A percentile compares a stretch with the other conserved stretches of the same genome.
Conservation (phyloP, 2,797 vertebrate species). For the Nannoperca australis region DNA sequence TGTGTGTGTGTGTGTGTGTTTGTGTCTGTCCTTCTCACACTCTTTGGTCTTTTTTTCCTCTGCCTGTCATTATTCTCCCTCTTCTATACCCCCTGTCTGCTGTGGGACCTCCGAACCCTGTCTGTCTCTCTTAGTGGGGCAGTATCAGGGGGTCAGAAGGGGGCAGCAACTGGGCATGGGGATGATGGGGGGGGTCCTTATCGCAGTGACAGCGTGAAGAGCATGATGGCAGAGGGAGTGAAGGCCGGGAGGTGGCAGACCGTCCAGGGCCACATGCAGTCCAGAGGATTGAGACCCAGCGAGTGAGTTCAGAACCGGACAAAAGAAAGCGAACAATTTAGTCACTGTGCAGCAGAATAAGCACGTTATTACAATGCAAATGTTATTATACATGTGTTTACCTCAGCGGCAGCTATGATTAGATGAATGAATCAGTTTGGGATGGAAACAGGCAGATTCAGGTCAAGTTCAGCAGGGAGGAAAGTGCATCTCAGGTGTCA, state of each 20-base stretch:
- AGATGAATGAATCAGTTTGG: slow-evolving; percentile 44
- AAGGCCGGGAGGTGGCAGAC: slow-evolving; percentile 95
- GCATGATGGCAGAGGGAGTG: slow-evolving; percentile 87
- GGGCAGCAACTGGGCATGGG: slow-evolving; percentile 89
- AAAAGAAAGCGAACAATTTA: slow-evolving; percentile 9
- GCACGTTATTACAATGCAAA: slow-evolving; percentile 11
- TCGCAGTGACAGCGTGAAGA: slow-evolving; percentile 92
- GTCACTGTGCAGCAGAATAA: slow-evolving; percentile 21
- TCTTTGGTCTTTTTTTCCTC: slow-evolving; percentile 78
- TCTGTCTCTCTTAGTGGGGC: slow-evolving; percentile 92
- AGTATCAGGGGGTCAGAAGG: slow-evolving; percentile 91
- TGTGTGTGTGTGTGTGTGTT: slow-evolving; percentile 35
- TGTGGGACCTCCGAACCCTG: slow-evolving; percentile 71
- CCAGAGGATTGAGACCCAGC: slow-evolving; percentile 95
- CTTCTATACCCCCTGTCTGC: slow-evolving; percentile 64
- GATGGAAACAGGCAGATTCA: slow-evolving; percentile 18
- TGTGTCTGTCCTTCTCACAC: slow-evolving; percentile 64
- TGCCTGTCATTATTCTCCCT: slow-evolving; percentile 71
- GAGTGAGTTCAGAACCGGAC: slow-evolving; percentile 90
- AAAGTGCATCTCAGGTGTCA: slow-evolving; percentile 52
- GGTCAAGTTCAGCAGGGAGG: slow-evolving; percentile 51
- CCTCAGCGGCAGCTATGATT: slow-evolving; percentile 20
- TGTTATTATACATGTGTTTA: slow-evolving; percentile 5
- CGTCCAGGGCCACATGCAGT: slow-evolving; percentile 96
- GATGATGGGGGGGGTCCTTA: slow-evolving; percentile 91